Base-by-base conservation (phyloP, 2,888 invertebrate genomes). In the Slavum lentiscoides region DNA sequence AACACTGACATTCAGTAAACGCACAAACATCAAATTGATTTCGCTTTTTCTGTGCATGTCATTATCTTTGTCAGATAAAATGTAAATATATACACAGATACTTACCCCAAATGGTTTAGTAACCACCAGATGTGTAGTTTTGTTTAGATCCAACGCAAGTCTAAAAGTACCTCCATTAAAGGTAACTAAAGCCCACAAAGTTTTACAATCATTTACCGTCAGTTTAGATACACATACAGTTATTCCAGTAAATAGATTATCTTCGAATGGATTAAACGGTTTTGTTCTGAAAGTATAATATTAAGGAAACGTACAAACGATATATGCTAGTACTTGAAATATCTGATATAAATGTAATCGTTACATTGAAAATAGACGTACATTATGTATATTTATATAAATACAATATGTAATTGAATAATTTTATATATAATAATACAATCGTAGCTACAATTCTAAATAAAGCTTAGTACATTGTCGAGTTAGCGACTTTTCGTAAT, bases 81-180 rank as follows among this genome's bases (percentile, higher is more conserved):
- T 43, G 7, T 11, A 43, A 43, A 43, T 43, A 43, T 43, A 43
- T 58, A 80, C 6, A 69, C 15, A 49, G 15, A 15, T 55, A 43
- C 86, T 85, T 85, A 88, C 89, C 61, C 94, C 94, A 75, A 88
- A 88, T 15, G 92, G 91, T 84, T 90, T 90, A 58, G 92, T 91
- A 85, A 92, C 91, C 84, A 98, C 91, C 83, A 98, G 88, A 89
- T 97, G 96, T 82, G 96, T 95, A 43, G 84, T 84, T 72, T 80
- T 72, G n/a, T 75, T 82, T n/a, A 61, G 82, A 86, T 91, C 91
- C 83, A 97, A 89, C 85, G 90, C 90, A 81, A 91, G 87, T 84
- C 92, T 91, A 83, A 94, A 94, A 84, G 89, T 89, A 17, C 97
- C 98, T 83, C 97, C 97, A 88, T 95, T 89, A 86, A 91, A 94